A percentile compares a stretch with the other conserved stretches of the same genome.
These are phyloP conservation scores for Craniophora ligustri DNA, from an alignment of 2,888 invertebrate species.

Conservation along the genomic window DNA sequence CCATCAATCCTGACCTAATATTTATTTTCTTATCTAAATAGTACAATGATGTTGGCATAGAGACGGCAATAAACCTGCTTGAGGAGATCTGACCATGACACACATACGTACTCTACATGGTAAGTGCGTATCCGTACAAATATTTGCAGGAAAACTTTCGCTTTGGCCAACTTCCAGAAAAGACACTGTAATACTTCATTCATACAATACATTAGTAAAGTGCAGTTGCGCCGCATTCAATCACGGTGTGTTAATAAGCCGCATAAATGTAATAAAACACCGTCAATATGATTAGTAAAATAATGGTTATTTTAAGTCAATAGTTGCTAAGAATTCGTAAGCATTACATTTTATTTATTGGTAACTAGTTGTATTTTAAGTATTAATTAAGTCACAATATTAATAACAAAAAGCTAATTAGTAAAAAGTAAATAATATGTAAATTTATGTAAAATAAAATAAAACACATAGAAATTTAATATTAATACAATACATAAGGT, in stretches of 20 bases:
- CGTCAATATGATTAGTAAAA: not conserved
- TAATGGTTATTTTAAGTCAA: constrained; percentile 19
- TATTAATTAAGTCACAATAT: no score
- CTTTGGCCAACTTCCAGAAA: constrained; percentile 74
- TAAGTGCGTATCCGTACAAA: constrained; percentile 62
- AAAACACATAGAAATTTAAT: not conserved
- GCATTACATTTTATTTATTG: constrained; percentile 13
- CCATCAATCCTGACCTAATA: constrained; percentile 58
- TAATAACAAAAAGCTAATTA: no score
- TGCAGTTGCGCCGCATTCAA: constrained; percentile 33
- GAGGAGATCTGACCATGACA: constrained; percentile 76
- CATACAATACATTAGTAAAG: constrained; percentile 61
- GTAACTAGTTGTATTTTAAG: no score
- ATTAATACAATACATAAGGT: not conserved
- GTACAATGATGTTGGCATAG: constrained; percentile 66
- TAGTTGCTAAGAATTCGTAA: constrained; percentile 18
- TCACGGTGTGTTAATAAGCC: not conserved
- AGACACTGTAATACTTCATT: constrained; percentile 65
- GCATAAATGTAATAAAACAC: not conserved
- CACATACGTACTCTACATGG: constrained; percentile 64
- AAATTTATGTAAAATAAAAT: no score
- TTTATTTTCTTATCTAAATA: constrained; percentile 68
- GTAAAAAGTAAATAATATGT: no score
- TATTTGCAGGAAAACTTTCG: constrained; percentile 73
- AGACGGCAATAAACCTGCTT: constrained; percentile 71